Conservation (phyloP, 1,140 invertebrate genomes). For the Microplitis demolitor region DNA sequence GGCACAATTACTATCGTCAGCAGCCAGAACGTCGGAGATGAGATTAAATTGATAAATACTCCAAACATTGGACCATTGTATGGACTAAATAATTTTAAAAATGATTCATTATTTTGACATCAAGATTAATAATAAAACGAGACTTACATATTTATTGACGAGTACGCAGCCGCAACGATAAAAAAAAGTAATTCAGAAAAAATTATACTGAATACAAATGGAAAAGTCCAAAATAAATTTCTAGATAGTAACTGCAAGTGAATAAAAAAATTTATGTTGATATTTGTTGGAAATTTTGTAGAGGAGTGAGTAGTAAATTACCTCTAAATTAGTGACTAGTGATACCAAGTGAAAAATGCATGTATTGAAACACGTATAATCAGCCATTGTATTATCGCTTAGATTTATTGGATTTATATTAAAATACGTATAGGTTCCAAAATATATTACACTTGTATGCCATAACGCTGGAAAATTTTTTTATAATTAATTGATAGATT, state of each 20-base stretch:
- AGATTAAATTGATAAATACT: constrained; percentile 66
- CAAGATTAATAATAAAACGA: too few species aligned
- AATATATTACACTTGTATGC: constrained; percentile 65
- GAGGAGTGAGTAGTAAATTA: constrained; percentile 36
- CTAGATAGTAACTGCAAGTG: constrained; percentile 65
- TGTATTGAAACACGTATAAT: constrained; percentile 58
- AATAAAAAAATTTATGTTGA: constrained; percentile 35
- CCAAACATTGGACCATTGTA: constrained; percentile 68
- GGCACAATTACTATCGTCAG: constrained; percentile 63
- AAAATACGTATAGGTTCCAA: constrained; percentile 57
- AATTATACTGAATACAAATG: constrained; percentile 65
- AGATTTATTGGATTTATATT: constrained; percentile 51
- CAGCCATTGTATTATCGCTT: constrained; percentile 51
- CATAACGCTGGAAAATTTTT: constrained; percentile 57
- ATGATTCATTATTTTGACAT: too few species aligned
- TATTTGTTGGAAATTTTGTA: neutral
- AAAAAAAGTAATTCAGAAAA: constrained; percentile 68
- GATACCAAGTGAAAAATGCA: constrained; percentile 59
- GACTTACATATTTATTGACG: constrained; percentile 65
- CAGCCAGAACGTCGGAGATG: constrained; percentile 67
- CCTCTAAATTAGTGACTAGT: constrained; percentile 63
- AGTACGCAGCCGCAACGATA: constrained; percentile 65
- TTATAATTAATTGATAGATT: too few species aligned
- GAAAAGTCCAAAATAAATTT: constrained; percentile 68
- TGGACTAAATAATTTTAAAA: constrained; percentile 46